Base-by-base conservation (phyloP, 2,888 invertebrate species). In the Argyra leucocephala region DNA sequence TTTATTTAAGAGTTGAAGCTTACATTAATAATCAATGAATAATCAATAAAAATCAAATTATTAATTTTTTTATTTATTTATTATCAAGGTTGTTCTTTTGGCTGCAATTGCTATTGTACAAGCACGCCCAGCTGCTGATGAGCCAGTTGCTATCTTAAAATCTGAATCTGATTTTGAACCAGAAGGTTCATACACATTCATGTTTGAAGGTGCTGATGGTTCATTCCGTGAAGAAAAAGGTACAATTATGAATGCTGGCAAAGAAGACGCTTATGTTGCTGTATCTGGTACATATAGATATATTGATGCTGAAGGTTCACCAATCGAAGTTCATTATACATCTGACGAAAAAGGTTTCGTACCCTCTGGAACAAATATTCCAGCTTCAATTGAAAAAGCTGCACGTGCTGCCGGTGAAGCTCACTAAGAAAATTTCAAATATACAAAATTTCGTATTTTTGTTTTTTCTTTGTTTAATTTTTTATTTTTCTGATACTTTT, bases 321-420 rank as follows among this genome's bases (percentile, higher is more conserved):
- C 73, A 31, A 75, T 78, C 1, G 75, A 74, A 65, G 79, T 79
- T 1, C 71, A 70, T 69, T 79, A 79, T 58, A 79, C 78, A 0
- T 79, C 79, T 15, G 79, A 78, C 63, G 71, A 71, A 57, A 76
- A 79, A 67, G 79, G 79, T 36, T 79, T 78, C 62, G 78, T 79
- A 10, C 79, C 79, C 24, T 68, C 71, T 12, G 76, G 79, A 6
- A 69, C 70, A 1, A 72, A 69, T 5, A 78, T 79, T 48, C 70
- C 74, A 63, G 69, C 74, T 12, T 75, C 77, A 23, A 78, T 79
- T 36, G 72, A 76, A 0, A 72, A 74, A 4, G 74, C 71, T 12
- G 80, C 78, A 26, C 70, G 71, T 48, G 73, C 73, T 10, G 79
- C 77, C 58, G 70, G 68, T 48, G 65, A 64, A 7, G 63, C 60